These are phyloP conservation scores for Hormiphora californensis DNA, from an alignment of 37 sponge, comb jelly and placozoan species.

Conservation along the genomic window DNA sequence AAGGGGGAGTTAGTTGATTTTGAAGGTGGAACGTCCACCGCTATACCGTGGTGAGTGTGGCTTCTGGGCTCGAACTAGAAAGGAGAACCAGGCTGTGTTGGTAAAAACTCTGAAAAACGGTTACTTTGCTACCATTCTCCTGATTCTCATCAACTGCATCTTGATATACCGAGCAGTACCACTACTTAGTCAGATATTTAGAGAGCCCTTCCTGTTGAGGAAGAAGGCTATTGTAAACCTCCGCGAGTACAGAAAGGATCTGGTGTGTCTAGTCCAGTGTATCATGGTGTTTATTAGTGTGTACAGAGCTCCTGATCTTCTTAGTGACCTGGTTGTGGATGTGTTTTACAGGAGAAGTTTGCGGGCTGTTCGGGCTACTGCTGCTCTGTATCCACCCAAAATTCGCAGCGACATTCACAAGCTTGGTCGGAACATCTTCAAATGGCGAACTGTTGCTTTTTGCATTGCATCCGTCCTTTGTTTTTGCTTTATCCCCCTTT, in stretches of 20 bases:
- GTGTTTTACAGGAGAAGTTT: not conserved
- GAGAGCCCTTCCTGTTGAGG: not conserved
- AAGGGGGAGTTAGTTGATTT: not conserved
- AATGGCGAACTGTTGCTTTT: not conserved
- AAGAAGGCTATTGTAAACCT: not conserved
- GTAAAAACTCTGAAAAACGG: not conserved
- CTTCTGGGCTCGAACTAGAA: not conserved
- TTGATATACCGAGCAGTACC: not conserved
- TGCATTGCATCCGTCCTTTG: not conserved
- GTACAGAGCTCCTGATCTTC: not conserved
- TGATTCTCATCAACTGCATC: not conserved
- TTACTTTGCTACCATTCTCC: not conserved
- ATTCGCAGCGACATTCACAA: not conserved
- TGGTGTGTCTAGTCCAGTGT: not conserved
- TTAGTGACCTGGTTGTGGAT: not conserved
- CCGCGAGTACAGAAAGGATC: not conserved
- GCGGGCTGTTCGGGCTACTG: not conserved
- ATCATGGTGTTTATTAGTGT: not conserved
- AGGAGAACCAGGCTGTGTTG: not conserved
- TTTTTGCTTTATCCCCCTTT: constrained; percentile 6
- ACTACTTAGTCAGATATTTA: not conserved
- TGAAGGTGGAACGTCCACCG: not conserved
- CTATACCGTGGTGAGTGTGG: not conserved
- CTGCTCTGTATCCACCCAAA: not conserved
- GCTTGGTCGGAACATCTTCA: not conserved